Base-by-base conservation (phyloP, 2,797 vertebrate species). In the Ceryle rudis region DNA sequence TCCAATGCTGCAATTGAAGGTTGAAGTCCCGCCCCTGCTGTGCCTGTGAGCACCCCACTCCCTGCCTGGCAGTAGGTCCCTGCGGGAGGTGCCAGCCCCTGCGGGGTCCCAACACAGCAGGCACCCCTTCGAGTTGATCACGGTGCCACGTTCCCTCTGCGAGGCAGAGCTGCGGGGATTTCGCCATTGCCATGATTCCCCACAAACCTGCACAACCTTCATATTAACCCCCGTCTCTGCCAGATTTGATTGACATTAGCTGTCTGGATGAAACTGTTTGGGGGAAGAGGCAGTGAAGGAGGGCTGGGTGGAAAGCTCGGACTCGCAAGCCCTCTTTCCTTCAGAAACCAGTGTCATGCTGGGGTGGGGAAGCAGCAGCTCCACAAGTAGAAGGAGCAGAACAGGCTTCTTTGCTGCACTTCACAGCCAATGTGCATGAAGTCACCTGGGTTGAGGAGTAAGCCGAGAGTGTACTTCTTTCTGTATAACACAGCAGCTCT, bases 21-120 rank as follows among this genome's bases (percentile, higher is more conserved):
- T 41, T 16, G 39, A 18, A 44, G 31, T 15, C 35, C 33, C 6
- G 5, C 9, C 3, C 9, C 3, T n/a, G n/a, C n/a, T 14, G 2
- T 35, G 55, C 26, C 62, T 41, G 20, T 33, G 71, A 52, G 11
- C 10, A 5, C 14, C 42, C 35, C 9, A 3, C 21, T 74, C 33
- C 10, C 15, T 0, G 0, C 42, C 46, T 16, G 44, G 41, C 41
- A 39, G 31, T 6, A 7, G 0, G 0, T 41, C n/a, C 65, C 22
- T 57, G 60, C 0, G 11, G 51, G 62, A 66, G 25, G 42, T 90
- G 66, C 23, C 51, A 71, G 57, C 15, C 26, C 42, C 5, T 1
- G 0, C 31, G 42, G 44, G 21, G 41, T 58, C 58, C 51, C 64
- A 14, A 9, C 35, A 47, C 61, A 22, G 29, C 49, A 23, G 17